Conservation (phyloP, 2,113 vertebrate genomes). For the Scytalopus superciliaris region DNA sequence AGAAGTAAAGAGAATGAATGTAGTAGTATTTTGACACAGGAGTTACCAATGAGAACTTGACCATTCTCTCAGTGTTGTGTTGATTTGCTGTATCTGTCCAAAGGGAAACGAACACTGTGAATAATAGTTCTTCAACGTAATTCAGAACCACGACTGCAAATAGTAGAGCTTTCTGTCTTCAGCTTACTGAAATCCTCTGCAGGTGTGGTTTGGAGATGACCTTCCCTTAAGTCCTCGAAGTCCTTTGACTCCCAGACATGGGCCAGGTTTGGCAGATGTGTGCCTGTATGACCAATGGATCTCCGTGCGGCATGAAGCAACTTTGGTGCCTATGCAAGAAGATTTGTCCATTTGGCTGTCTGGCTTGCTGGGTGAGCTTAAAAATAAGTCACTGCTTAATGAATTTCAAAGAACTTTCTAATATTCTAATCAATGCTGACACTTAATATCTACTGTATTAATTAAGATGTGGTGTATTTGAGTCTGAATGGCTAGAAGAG, state of each 20-base stretch:
- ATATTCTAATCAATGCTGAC: background rate
- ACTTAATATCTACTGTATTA: background rate
- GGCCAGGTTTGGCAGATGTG: conserved; percentile 89
- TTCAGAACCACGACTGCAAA: background rate
- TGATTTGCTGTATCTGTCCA: background rate
- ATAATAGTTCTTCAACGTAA: background rate
- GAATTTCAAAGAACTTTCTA: background rate
- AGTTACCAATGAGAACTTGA: background rate
- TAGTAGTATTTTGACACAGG: background rate
- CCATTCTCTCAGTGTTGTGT: background rate
- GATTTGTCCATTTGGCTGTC: conserved; percentile 94
- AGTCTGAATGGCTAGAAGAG: background rate
- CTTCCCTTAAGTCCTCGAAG: conserved; percentile 83
- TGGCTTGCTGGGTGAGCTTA: conserved; percentile 85
- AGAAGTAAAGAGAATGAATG: background rate
- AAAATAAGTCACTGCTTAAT: background rate
- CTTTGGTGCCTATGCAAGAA: conserved; percentile 93
- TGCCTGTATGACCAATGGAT: conserved; percentile 95
- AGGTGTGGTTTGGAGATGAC: conserved; percentile 93
- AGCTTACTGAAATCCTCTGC: background rate
- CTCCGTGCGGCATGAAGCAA: conserved; percentile 90
- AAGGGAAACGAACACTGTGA: background rate
- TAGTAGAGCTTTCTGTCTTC: background rate
- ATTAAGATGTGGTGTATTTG: background rate
- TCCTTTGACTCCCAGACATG: conserved; percentile 83